phyloP scores from a whole-genome alignment of 2,888 invertebrate genomes.

The Metacarcinus magister region DNA sequence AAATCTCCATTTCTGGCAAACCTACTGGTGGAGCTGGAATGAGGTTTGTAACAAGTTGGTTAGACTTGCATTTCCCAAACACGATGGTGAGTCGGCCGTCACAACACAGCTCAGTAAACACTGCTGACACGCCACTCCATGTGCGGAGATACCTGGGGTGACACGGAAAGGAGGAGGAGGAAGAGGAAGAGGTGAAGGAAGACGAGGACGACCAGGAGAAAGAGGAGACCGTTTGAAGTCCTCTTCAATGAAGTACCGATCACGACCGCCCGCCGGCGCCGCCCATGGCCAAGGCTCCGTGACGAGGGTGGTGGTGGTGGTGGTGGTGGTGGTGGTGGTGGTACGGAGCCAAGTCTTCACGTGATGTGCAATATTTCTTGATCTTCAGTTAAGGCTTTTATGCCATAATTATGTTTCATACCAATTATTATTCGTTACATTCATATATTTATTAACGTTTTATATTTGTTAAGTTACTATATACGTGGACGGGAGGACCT shows the following conservation, averaged over 20 bases:
- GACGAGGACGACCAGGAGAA: not conserved
- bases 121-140: not conserved
- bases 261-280: conserved; percentile 4
- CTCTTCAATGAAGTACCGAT: not conserved
- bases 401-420: not conserved
- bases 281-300: not conserved
- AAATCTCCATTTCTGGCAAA: too few relatives aligned
- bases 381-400: not conserved
- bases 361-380: not conserved
- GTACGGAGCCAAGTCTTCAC: not conserved
- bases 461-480: not conserved
- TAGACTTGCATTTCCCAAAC: too few relatives aligned
- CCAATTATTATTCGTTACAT: not conserved
- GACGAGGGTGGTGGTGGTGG: not conserved
- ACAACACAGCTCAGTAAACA: too few relatives aligned
- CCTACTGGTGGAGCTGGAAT: too few relatives aligned
- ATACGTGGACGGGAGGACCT: not conserved
- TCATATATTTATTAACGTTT: conserved; percentile 28
- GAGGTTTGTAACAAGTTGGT: too few relatives aligned
- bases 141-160: not conserved
- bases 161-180: not conserved
- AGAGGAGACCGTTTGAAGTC: not conserved
- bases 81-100: too few relatives aligned
- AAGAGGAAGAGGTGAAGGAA: not conserved
- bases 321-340: not conserved